Base-by-base conservation (phyloP, 2,888 invertebrate species). In the Temnothorax ravouxi region DNA sequence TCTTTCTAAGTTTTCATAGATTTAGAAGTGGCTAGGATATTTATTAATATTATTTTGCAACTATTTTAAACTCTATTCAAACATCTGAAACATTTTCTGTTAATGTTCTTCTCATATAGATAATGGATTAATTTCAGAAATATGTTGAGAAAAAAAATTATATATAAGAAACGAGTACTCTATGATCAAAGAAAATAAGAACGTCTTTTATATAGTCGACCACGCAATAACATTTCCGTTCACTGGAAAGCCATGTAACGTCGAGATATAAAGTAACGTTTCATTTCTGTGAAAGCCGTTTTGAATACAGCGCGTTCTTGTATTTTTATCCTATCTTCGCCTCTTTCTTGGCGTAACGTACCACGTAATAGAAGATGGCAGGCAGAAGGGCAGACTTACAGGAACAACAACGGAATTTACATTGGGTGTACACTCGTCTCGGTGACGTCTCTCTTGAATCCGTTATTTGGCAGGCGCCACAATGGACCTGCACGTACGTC, bases 331-430 rank as follows among this genome's bases (percentile, higher is more conserved):
- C 79, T 38, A 80, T 61, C 59, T 59, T 71, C 59, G 69, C 69
- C 15, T 34, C 4, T 29, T 54, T 67, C 38, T 38, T 52, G 41
- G 18, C 25, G 21, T 34, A 41, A 34, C 18, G 59, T 79, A 71
- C 44, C 34, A 34, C 47, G 38, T 71, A 54, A 67, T 59, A 71
- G 59, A 54, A 59, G 71, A 79, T 71, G 59, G 21, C 56, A 71
- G 38, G 25, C 47, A 80, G 25, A 72, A 71, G 56, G 67, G 59
- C 59, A 80, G 21, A 61, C 59, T 80, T 80, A 80, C 25, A 38
- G 79, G 59, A 59, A 72, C 59, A 79, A 79, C 59, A 79, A 47
- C 47, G 47, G 50, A 80, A 80, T 80, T 71, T 80, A 80, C n/a
- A 38, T 79, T 18, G 47, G 44, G 59, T 69, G 47, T 61, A 71